Evolutionary conservation across 2,888 invertebrate genomes (phyloP), one percentile per base, ranked within the genome.

Genomic region (Macrosiphum euphorbiae): DNA sequence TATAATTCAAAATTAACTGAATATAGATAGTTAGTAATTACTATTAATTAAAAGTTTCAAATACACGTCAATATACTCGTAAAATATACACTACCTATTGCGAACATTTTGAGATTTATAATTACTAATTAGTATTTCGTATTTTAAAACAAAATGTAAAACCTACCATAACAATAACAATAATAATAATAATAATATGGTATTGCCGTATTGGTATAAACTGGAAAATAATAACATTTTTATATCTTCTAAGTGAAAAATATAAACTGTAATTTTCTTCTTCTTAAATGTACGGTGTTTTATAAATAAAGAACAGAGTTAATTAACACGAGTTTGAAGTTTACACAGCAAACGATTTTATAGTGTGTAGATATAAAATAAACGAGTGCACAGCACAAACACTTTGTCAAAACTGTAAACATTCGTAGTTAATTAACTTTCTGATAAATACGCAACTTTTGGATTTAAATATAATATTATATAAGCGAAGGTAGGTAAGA

Each of bases 301-400:
- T n/a, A 87, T 87, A 50, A 87, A 87, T 87, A 28, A 86, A 87
- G 50, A 87, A 50, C 87, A 50, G 50, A 87, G 47, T 87, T 50
- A 50, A 87, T 87, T 87, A 87, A 50, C 87, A 87, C 50, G 11
- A 87, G n/a, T n/a, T 87, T 87, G 20, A 87, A 50, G n/a, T 50
- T 87, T 35, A 78, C 78, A 87, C 47, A 41, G 20, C 87, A 87
- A 50, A 87, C 47, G 50, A 50, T 87, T 87, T 50, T 47, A 50
- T 47, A 50, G 87, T 87, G 50, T 50, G 50, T 50, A 87, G 47
- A 52, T 35, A 52, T 88, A 52, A 88, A 35, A 88, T 52, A 52
- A 88, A 88, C 35, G 50, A 52, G 35, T 35, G 52, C 20, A 88
- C 10, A 52, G n/a, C 50, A 87, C 50, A 87, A 50, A 87, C 50